Evolutionary conservation across 1,140 invertebrate genomes (phyloP).

Genomic region (Centruroides sculpturatus): DNA sequence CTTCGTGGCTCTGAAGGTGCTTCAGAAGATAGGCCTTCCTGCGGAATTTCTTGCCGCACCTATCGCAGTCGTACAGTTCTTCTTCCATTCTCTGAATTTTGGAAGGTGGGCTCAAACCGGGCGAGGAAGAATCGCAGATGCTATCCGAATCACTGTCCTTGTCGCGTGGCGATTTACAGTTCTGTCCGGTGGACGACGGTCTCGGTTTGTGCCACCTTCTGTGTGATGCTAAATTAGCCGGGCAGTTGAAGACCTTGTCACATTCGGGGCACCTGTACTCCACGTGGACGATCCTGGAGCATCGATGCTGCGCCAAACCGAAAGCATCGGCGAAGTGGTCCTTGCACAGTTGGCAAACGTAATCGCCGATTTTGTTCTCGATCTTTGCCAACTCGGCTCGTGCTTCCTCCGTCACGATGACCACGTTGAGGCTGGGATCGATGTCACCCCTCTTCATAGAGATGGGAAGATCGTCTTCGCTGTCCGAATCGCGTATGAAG

Average conservation of each 20-base stretch:
- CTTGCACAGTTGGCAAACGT: conserved; percentile 85
- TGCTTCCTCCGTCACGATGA: conserved; percentile 91
- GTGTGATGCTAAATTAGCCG: conserved; percentile 93
- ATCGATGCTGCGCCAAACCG: conserved; percentile 86
- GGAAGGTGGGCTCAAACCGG: not conserved
- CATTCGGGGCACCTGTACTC: conserved; percentile 97
- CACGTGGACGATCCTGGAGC: conserved; percentile 91
- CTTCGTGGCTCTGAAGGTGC: conserved; percentile 30
- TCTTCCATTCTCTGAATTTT: conserved; percentile 3
- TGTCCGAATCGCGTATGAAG: conserved; percentile 48
- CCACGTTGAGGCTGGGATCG: conserved; percentile 89
- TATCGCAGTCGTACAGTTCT: conserved; percentile 46
- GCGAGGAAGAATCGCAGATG: conserved; percentile 9
- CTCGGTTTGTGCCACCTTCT: conserved; percentile 88
- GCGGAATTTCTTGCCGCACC: conserved; percentile 67
- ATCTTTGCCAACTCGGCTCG: conserved; percentile 86
- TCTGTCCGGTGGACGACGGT: not conserved
- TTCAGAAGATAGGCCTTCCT: conserved; percentile 67
- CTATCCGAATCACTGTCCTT: not conserved
- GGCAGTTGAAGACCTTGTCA: conserved; percentile 97
- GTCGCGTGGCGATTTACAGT: not conserved
- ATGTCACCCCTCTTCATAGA: conserved; percentile 63
- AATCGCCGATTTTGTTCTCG: conserved; percentile 90
- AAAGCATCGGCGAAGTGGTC: conserved; percentile 91
- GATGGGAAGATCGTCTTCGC: conserved; percentile 32